Evolutionary conservation across 2,888 invertebrate species (phyloP).

Genomic region (Meganola albula): DNA sequence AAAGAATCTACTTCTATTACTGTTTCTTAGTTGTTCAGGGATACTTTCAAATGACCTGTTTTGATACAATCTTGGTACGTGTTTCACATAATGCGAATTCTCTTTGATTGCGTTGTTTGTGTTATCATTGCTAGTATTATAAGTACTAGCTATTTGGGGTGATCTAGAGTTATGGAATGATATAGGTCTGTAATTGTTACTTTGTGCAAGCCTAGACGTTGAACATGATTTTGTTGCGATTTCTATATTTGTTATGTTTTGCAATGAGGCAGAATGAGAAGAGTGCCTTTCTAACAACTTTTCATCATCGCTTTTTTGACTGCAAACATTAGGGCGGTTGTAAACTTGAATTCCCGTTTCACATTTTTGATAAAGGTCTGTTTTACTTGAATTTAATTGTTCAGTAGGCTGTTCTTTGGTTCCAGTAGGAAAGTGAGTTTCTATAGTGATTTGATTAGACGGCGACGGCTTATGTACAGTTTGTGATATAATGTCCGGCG

Average conservation of each 20-base stretch:
- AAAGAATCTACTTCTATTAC: constrained; percentile 64
- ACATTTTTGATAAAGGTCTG: constrained; percentile 44
- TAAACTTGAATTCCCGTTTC: constrained; percentile 55
- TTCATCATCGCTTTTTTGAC: constrained; percentile 74
- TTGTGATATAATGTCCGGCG: constrained; percentile 71
- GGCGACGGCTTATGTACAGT: constrained; percentile 61
- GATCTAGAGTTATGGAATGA: constrained; percentile 60
- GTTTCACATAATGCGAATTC: constrained; percentile 65
- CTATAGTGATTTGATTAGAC: constrained; percentile 63
- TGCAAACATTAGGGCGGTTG: constrained; percentile 46
- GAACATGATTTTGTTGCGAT: constrained; percentile 62
- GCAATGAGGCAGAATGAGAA: constrained; percentile 59
- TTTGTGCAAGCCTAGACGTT: constrained; percentile 41
- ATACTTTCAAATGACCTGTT: constrained; percentile 72
- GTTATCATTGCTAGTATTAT: constrained; percentile 50
- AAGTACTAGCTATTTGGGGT: constrained; percentile 40
- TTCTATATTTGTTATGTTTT: constrained; percentile 73
- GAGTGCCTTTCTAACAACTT: constrained; percentile 64
- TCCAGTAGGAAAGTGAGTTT: constrained; percentile 65
- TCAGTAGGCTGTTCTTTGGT: constrained; percentile 36
- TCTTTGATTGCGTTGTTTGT: constrained; percentile 62
- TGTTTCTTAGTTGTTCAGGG: constrained; percentile 64
- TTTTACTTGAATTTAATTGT: constrained; percentile 29
- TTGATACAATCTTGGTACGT: constrained; percentile 64
- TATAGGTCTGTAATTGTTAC: constrained; percentile 67